phyloP scores from a whole-genome alignment of 2,113 vertebrate species.

The Coreoperca whiteheadi region DNA sequence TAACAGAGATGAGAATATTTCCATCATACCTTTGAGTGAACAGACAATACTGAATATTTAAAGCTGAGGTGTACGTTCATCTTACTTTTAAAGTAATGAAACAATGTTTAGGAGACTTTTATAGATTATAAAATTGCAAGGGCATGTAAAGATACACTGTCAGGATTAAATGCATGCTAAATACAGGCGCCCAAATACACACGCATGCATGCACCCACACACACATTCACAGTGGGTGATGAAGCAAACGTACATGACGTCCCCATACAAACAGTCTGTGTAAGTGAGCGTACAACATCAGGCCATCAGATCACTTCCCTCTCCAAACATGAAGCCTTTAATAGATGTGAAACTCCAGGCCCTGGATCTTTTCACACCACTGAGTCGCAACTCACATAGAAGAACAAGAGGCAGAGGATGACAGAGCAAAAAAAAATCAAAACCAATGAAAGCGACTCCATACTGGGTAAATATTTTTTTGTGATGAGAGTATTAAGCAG shows the following conservation, averaged over 20 bases:
- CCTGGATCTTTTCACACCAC: slow-evolving; percentile 68
- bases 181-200: background rate
- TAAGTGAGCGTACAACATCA: slow-evolving; percentile 71
- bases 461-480: background rate
- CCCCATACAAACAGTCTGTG: slow-evolving; percentile 63
- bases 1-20: slow-evolving; percentile 7
- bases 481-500: slow-evolving; percentile 2
- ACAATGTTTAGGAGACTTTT: background rate
- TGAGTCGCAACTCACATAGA: slow-evolving; percentile 63
- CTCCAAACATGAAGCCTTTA: slow-evolving; percentile 68
- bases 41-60: background rate
- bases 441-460: slow-evolving; percentile 10
- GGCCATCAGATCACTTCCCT: slow-evolving; percentile 73
- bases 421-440: slow-evolving; percentile 28
- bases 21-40: background rate
- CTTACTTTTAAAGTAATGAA: slow-evolving; percentile 1
- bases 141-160: background rate
- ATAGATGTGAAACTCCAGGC: slow-evolving; percentile 68
- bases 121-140: background rate
- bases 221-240: slow-evolving; percentile 19
- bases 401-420: slow-evolving; percentile 44
- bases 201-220: background rate
- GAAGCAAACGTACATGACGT: slow-evolving; percentile 51
- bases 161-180: slow-evolving; percentile 17
- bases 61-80: background rate